phyloP scores from a whole-genome alignment of 2,797 vertebrate genomes.

The Botia kubotai region DNA sequence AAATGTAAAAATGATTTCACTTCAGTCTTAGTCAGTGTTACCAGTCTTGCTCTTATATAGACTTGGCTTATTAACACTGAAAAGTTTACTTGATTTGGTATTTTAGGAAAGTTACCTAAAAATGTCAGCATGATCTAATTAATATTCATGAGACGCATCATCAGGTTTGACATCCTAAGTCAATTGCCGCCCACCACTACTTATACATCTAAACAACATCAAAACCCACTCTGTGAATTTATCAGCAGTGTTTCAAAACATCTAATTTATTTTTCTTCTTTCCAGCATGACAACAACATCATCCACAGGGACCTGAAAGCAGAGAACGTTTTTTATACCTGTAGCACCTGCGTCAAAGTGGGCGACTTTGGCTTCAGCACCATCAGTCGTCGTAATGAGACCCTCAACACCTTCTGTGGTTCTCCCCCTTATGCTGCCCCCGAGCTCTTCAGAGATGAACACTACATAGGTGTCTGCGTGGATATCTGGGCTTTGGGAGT shows the following conservation, averaged over 20 bases:
- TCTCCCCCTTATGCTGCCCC: slow-evolving; percentile 96
- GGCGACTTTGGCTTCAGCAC: slow-evolving; percentile 99
- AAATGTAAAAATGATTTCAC: neutral
- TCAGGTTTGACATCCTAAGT: neutral
- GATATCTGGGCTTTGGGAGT: slow-evolving; percentile 97
- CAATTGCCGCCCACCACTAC: neutral
- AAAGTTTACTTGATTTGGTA: neutral
- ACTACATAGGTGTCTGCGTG: slow-evolving; percentile 87
- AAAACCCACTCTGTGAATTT: neutral
- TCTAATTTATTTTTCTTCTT: slow-evolving; percentile 39
- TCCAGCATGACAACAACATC: slow-evolving; percentile 93
- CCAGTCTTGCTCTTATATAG: no score
- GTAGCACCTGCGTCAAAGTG: slow-evolving; percentile 92
- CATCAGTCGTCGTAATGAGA: slow-evolving; percentile 87
- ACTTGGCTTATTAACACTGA: neutral
- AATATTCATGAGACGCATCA: neutral
- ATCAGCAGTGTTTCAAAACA: neutral
- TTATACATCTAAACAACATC: neutral
- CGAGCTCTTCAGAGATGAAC: slow-evolving; percentile 92
- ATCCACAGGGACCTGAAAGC: slow-evolving; percentile 96
- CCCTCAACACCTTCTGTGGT: slow-evolving; percentile 94
- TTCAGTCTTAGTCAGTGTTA: no score
- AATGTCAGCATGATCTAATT: neutral
- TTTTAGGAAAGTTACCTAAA: neutral
- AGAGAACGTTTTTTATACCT: slow-evolving; percentile 94